Conservation (phyloP, 2,888 invertebrate genomes). For the Ennomos erosarius region DNA sequence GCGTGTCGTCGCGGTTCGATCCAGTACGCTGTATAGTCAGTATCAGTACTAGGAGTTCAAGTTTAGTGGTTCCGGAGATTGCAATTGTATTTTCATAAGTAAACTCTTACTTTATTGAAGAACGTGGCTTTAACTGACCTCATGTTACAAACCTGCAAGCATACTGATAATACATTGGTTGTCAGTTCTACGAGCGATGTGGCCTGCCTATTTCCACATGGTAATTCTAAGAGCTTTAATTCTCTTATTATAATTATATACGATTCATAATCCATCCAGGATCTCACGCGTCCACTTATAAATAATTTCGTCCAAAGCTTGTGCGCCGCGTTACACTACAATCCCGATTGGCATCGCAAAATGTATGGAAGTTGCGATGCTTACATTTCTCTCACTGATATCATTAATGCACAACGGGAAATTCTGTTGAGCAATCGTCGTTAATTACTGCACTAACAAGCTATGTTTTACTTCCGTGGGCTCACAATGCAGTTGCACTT, state of each 20-base stretch:
- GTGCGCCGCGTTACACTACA: slow-evolving; percentile 3
- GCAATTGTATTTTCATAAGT: too few species aligned
- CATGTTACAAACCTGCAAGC: too few species aligned
- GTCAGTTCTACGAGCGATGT: too few species aligned
- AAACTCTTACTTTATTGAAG: too few species aligned
- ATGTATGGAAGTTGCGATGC: slow-evolving; percentile 48
- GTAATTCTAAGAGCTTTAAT: too few species aligned
- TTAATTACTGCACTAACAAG: slow-evolving; percentile 52
- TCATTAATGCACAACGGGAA: slow-evolving; percentile 59
- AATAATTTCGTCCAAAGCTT: not conserved
- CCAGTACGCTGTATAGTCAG: not conserved
- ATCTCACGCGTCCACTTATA: too few species aligned
- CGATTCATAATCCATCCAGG: too few species aligned
- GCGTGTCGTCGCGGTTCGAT: slow-evolving; percentile 59
- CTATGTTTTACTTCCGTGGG: slow-evolving; percentile 31
- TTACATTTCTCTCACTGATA: slow-evolving; percentile 49
- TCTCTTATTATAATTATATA: too few species aligned
- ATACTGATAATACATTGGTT: too few species aligned
- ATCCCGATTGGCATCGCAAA: slow-evolving; percentile 52
- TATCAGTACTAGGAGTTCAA: slow-evolving; percentile 9
- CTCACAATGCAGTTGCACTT: slow-evolving; percentile 10
- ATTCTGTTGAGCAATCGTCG: slow-evolving; percentile 50
- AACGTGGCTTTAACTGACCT: too few species aligned
- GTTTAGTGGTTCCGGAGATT: too few species aligned
- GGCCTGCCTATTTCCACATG: too few species aligned